Conservation (phyloP, 1,140 invertebrate genomes). For the Drosophila erecta region DNA sequence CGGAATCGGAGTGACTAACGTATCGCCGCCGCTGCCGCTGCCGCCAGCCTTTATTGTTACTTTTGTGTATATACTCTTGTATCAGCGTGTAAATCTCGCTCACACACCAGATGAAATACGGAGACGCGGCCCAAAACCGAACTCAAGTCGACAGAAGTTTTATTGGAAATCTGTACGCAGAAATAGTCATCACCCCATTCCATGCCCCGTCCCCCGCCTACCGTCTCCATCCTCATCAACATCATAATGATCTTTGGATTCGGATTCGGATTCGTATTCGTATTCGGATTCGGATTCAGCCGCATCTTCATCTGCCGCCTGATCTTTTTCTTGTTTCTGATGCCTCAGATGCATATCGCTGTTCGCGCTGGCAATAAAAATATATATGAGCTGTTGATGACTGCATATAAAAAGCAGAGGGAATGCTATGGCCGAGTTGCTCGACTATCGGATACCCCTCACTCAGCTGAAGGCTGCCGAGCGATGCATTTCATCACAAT, state of each 20-base stretch:
- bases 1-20: constrained; percentile 58
- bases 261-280: constrained; percentile 26
- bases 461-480: too few species aligned
- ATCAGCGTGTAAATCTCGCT: constrained; percentile 79
- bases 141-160: constrained; percentile 58
- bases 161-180: constrained; percentile 82
- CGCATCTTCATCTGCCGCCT: constrained; percentile 36
- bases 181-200: constrained; percentile 71
- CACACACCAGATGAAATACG: constrained; percentile 72
- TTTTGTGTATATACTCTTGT: constrained; percentile 66
- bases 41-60: constrained; percentile 49
- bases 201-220: too few species aligned
- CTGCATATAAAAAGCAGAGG: constrained; percentile 65
- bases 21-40: background rate
- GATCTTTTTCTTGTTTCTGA: constrained; percentile 45
- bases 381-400: constrained; percentile 82
- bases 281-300: constrained; percentile 32
- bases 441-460: too few species aligned
- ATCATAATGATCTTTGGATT: constrained; percentile 20
- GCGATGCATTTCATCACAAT: too few species aligned
- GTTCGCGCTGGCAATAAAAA: constrained; percentile 74
- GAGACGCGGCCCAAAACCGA: constrained; percentile 24
- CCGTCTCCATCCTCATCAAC: constrained; percentile 2
- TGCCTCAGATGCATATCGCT: constrained; percentile 76
- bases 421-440: too few species aligned